Percentiles rank a stretch among this genome's conserved stretches.
phyloP scores from a whole-genome alignment of 2,888 invertebrate genomes.

The Drosophila merina region DNA sequence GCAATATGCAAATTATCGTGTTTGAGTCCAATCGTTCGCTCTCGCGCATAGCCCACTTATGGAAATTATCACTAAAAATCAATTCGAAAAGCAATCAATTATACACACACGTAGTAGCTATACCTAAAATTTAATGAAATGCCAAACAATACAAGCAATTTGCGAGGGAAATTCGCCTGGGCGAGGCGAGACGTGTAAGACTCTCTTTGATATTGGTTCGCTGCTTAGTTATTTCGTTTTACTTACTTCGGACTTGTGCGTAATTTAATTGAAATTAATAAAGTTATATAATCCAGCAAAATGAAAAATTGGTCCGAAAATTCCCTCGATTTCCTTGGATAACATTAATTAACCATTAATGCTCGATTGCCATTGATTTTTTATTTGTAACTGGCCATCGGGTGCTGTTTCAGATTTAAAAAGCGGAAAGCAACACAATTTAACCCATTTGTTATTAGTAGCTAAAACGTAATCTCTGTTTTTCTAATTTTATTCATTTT shows the following conservation, averaged over 20 bases:
- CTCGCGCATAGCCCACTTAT: constrained; percentile 37
- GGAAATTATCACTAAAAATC: constrained; percentile 42
- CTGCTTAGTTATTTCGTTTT: constrained; percentile 54
- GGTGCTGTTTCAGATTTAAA: constrained; percentile 20
- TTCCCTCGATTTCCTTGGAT: constrained; percentile 6
- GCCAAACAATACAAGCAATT: constrained; percentile 45
- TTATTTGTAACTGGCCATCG: constrained; percentile 12
- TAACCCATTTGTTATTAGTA: constrained; percentile 19
- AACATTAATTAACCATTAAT: neutral
- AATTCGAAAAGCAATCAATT: constrained; percentile 61
- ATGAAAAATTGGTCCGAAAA: constrained; percentile 25
- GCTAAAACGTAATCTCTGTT: constrained; percentile 20
- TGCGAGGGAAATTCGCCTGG: constrained; percentile 18
- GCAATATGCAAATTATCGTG: constrained; percentile 17
- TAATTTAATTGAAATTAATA: constrained; percentile 67
- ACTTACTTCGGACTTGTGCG: constrained; percentile 49
- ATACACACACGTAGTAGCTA: constrained; percentile 50
- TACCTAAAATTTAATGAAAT: constrained; percentile 42
- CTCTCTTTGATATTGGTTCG: constrained; percentile 38
- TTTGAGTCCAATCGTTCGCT: constrained; percentile 9
- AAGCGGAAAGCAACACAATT: neutral
- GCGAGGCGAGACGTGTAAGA: constrained; percentile 1
- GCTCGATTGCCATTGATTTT: constrained; percentile 6
- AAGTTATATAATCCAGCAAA: constrained; percentile 60
- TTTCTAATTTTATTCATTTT: constrained; percentile 24